These are phyloP conservation scores for Chrysocyon brachyurus DNA, from an alignment of 2,797 vertebrate species.

Conservation along the genomic window DNA sequence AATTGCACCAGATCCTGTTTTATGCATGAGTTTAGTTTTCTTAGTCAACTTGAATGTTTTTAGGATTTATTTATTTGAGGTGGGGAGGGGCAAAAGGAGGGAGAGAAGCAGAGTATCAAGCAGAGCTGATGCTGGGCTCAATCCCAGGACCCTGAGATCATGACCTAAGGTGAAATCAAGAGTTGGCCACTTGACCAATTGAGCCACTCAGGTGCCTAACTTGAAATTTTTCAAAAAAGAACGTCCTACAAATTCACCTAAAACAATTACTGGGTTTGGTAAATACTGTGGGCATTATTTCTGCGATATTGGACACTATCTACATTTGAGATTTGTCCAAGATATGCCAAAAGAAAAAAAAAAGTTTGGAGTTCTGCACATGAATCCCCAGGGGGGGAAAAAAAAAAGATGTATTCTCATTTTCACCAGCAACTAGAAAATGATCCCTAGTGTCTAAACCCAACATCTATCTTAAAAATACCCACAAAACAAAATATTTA, in stretches of 20 bases:
- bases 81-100: neutral
- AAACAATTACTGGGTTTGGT: neutral
- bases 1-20: constrained; percentile 36
- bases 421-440: constrained; percentile 59
- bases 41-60: neutral
- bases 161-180: neutral
- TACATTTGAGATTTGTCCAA: constrained; percentile 48
- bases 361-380: neutral
- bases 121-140: neutral
- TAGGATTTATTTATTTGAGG: neutral
- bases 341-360: neutral
- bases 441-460: neutral
- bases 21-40: constrained; percentile 48
- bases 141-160: neutral
- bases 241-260: constrained; percentile 6
- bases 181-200: neutral
- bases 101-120: neutral
- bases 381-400: neutral
- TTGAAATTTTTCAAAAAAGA: constrained; percentile 23
- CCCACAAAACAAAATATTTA: neutral
- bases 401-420: neutral
- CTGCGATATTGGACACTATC: constrained; percentile 39
- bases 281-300: neutral
- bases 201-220: neutral
- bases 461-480: neutral